phyloP scores from a whole-genome alignment of 2,888 invertebrate species.

The Cantharis lateralis region DNA sequence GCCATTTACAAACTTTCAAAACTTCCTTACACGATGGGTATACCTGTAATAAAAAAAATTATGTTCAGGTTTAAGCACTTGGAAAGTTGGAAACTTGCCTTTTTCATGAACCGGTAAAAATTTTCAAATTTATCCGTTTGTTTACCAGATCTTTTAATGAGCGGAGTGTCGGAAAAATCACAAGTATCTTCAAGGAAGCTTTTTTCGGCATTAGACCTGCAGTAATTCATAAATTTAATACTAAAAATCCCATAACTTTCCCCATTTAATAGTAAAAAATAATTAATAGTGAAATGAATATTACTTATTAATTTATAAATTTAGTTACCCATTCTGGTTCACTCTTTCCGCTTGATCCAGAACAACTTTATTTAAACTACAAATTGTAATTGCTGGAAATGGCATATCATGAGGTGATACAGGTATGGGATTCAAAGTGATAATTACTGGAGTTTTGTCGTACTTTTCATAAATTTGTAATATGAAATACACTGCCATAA shows the following conservation, averaged over 20 bases:
- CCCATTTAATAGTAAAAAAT: too few species aligned
- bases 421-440: slow-evolving; percentile 75
- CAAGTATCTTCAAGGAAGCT: neutral
- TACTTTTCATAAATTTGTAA: slow-evolving; percentile 74
- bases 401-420: slow-evolving; percentile 71
- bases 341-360: slow-evolving; percentile 64
- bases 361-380: slow-evolving; percentile 81
- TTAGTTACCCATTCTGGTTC: slow-evolving; percentile 46
- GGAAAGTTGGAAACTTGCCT: neutral
- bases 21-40: slow-evolving; percentile 59
- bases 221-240: neutral
- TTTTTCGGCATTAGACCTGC: neutral
- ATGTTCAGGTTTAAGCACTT: too few species aligned
- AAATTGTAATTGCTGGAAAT: slow-evolving; percentile 82
- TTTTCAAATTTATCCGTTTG: neutral
- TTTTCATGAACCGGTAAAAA: neutral
- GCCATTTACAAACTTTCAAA: slow-evolving; percentile 72
- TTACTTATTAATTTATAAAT: too few species aligned
- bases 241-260: too few species aligned
- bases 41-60: neutral
- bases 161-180: neutral
- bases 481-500: slow-evolving; percentile 72
- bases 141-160: neutral
- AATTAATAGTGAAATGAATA: too few species aligned
- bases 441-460: slow-evolving; percentile 74